Base-by-base conservation (phyloP, 1,140 invertebrate genomes). In the Ylistrum balloti region DNA sequence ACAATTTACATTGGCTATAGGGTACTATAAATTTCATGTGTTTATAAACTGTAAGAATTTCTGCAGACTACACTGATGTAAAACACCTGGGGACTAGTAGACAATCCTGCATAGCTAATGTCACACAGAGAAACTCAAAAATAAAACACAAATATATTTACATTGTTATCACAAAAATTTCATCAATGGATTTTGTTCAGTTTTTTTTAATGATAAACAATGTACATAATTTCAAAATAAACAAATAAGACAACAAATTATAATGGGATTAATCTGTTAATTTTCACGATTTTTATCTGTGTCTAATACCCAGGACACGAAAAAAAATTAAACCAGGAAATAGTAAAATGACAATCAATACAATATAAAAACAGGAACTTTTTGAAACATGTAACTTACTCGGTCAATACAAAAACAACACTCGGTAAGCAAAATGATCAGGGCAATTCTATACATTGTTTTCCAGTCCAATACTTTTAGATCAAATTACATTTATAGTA, bases 101-200 rank as follows among this genome's bases (percentile, higher is more conserved):
- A 74, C 28, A 74, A 28, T 74, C 56, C 56, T 74, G 56, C 56
- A 74, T 74, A 74, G 56, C 56, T 28, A 74, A 74, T 74, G 56
- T 74, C 56, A 74, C 56, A 74, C 56, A 74, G 1, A 38, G 35
- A 7, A 38, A 38, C 35, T 38, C 5, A 45, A 74, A 74, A 74
- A 74, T 28, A 74, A 74, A 74, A 74, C 56, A 74, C 56, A 74
- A 74, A 74, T 74, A 17, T 74, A 74, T n/a, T 3, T 28, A 17
- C 9, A 74, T n/a, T 28, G n/a, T 28, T 74, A 74, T 74, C 56
- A 74, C 56, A 74, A 74, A 74, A 28, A n/a, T 22, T 74, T 74
- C 56, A 28, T 74, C 56, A 74, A 74, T 74, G 56, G 56, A 74
- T 74, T 74, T 74, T 74, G 56, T 74, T 74, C n/a, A 74, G 13